Conservation (phyloP, 2,797 vertebrate genomes). For the Gymnothorax javanicus region DNA sequence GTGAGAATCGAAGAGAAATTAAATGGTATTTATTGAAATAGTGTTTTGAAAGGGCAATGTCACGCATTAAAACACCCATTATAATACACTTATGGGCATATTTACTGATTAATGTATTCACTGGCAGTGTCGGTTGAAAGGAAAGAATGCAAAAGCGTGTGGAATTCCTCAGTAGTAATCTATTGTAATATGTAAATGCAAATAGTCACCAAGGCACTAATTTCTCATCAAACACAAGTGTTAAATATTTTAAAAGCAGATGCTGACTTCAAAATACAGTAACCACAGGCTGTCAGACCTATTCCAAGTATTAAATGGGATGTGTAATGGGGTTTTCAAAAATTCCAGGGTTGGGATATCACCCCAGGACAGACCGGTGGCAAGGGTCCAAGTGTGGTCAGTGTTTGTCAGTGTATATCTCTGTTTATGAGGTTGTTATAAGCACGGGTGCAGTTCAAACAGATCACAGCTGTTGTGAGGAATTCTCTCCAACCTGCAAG, state of each 20-base stretch:
- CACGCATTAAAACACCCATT: no score
- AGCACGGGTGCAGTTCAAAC: neutral
- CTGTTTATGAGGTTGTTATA: neutral
- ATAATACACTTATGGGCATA: no score
- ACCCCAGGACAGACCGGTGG: slow-evolving; percentile 46
- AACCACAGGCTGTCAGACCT: slow-evolving; percentile 51
- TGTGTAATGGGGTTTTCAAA: slow-evolving; percentile 45
- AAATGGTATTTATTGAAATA: no score
- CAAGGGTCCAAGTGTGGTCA: slow-evolving; percentile 5
- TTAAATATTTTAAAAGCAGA: neutral
- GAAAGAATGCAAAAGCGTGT: no score
- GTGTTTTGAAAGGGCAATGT: no score
- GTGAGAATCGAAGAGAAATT: no score
- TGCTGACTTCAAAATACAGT: neutral
- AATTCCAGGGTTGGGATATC: slow-evolving; percentile 45
- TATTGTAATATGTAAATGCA: no score
- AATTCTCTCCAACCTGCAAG: slow-evolving; percentile 29
- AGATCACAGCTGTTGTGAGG: slow-evolving; percentile 11
- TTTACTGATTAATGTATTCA: no score
- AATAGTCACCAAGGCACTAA: no score
- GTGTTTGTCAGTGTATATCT: neutral
- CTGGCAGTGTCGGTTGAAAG: no score
- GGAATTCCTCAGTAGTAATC: no score
- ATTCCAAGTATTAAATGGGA: slow-evolving; percentile 33
- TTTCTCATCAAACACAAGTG: no score